Percentiles rank a stretch among this genome's conserved stretches.
These are phyloP conservation scores for Drosophila sp. DNA, from an alignment of 1,140 invertebrate genomes.

Conservation along the genomic window DNA sequence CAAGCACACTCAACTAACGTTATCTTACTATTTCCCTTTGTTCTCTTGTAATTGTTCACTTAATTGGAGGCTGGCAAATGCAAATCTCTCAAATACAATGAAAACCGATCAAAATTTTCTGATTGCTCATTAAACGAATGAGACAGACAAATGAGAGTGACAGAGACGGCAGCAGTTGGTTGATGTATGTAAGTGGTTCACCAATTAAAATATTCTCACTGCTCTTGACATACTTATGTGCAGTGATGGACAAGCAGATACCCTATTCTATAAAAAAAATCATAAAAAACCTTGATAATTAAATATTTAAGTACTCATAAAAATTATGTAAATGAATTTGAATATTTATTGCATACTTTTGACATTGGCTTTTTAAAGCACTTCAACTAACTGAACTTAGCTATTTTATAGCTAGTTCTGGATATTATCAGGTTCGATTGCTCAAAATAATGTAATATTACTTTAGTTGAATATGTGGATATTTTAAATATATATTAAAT, in stretches of 20 bases:
- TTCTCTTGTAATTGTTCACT: slow-evolving; percentile 45
- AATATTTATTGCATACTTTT: slow-evolving; percentile 6
- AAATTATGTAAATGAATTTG: too few species aligned
- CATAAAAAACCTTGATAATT: neutral
- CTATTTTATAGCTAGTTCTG: too few species aligned
- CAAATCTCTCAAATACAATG: slow-evolving; percentile 31
- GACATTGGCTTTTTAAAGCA: neutral
- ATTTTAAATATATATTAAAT: too few species aligned
- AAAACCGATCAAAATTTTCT: slow-evolving; percentile 24
- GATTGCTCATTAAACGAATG: neutral
- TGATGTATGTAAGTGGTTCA: slow-evolving; percentile 28
- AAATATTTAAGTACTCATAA: neutral
- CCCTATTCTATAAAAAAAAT: neutral
- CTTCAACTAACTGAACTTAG: too few species aligned
- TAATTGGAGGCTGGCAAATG: slow-evolving; percentile 64
- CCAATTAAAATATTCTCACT: slow-evolving; percentile 24
- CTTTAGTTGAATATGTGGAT: too few species aligned
- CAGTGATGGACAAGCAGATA: neutral
- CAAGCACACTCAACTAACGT: too few species aligned
- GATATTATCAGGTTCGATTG: too few species aligned
- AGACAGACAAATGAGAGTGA: neutral
- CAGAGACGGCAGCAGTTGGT: slow-evolving; percentile 11
- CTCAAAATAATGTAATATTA: too few species aligned
- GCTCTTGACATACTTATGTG: slow-evolving; percentile 8
- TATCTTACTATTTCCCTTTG: slow-evolving; percentile 3